Base-by-base conservation (phyloP, 2,888 invertebrate species). In the Acholoe squamosa region DNA sequence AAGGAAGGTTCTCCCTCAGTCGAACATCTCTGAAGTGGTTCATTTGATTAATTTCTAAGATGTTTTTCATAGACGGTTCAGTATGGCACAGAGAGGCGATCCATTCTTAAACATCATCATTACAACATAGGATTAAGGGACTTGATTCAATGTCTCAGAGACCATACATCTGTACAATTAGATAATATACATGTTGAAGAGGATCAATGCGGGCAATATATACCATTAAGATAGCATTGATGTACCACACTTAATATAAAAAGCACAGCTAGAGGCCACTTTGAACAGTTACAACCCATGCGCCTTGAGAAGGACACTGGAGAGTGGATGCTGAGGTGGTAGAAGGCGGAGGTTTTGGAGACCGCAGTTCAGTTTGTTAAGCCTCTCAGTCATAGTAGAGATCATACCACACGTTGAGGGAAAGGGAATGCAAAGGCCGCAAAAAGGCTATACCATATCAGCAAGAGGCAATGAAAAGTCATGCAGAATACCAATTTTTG, bases 101-200 rank as follows among this genome's bases (percentile, higher is more conserved):
- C 61, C n/a, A 61, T 61, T 61, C 61, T 61, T 61, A 61, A 3
- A 61, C 61, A 61, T 61, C 61, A 61, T n/a, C 61, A 61, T n/a
- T 14, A 61, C 61, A 61, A 61, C 61, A 61, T 1, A 3, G n/a
- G 61, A 61, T 0, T 61, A n/a, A n/a, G 61, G 61, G 61, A 61
- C 19, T n/a, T 61, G 22, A 61, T 61, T 61, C 61, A 61, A 61
- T 61, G n/a, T 61, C 19, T 61, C 61, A n/a, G 61, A n/a, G 22
- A 19, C 61, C n/a, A 61, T 12, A 61, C 14, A 43, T 43, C 3
- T 19, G 61, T 61, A 61, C 61, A 61, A 61, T 61, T 61, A n/a
- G 5, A 61, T 61, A 61, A 61, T 61, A 3, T n/a, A 61, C 19
- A n/a, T 61, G 61, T n/a, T 61, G 61, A 61, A 61, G 43, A 61